Base-by-base conservation (phyloP, 1,140 invertebrate genomes). In the Hycleus cichorii region DNA sequence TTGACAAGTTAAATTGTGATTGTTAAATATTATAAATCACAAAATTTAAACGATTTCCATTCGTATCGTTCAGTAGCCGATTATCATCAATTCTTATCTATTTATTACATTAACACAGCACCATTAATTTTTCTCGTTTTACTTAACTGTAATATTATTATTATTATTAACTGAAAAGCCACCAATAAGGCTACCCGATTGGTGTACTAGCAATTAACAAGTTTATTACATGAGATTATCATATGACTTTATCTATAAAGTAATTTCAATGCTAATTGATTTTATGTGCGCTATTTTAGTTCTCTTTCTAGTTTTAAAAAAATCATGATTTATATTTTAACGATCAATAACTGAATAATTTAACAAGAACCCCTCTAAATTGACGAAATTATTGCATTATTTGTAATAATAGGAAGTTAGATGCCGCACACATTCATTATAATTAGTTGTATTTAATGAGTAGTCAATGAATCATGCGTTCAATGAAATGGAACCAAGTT, bases 221-320 rank as follows among this genome's bases (percentile, higher is more conserved):
- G 68, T 69, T 69, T 69, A 69, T 69, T 69, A 69, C 60, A 62
- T 51, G 49, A 59, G 60, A 66, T 67, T 69, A 69, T 69, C 68
- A 58, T 58, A 64, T 66, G 62, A 65, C 63, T 69, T 63, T 62
- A 65, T 65, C 67, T 61, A 18, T 18, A 62, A 63, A 65, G 65
- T 67, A 68, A 68, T 66, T 68, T 57, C 57, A 57, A 65, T 65
- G 63, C 63, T 69, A 67, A 69, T 69, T 69, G 67, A 69, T 69
- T 69, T 63, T 66, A 63, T 60, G 65, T 60, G 56, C 48, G 53
- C 39, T 57, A 54, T 55, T 38, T 18, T 56, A 32, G 44, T 43
- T 49, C 48, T 46, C 53, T 59, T 46, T 63, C 44, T 49, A 8
- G 24, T 3, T 32, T 32, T 32, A 32, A 5, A 4, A n/a, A 5